Evolutionary conservation across 2,888 invertebrate species (phyloP), one percentile per base, ranked within the genome.

Genomic region (Trisateles emortualis): DNA sequence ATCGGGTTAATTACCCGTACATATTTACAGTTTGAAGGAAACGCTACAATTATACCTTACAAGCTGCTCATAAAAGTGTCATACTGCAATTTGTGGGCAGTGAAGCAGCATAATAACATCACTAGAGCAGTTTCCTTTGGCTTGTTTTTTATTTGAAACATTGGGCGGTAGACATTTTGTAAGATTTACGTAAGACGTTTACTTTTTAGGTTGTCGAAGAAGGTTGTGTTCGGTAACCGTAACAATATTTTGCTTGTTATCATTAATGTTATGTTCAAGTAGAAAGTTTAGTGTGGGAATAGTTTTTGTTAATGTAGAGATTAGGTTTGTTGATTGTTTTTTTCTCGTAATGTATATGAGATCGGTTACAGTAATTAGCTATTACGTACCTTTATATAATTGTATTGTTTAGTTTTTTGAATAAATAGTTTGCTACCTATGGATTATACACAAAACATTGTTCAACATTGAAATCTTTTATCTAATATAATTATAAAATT

Each of bases 81-180:
- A 50, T 44, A 48, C 22, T 24, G 36, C 59, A 60, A 72, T 73
- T 72, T 63, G 49, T 32, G 52, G 16, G 9, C 73, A 68, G 49
- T 63, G 53, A 61, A 62, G 57, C 73, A 48, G 47, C 35, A 42
- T 60, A 65, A 69, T 66, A 59, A 55, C 55, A 52, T 52, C 59
- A 52, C 10, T 40, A 40, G 49, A 51, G 40, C 35, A 38, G 40
- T 67, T 72, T 69, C 69, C 72, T 68, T 69, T 63, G 55, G 52
- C 47, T 53, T 59, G 8, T 71, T 68, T 70, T 63, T 69, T 60
- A 68, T 61, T 61, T 61, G 59, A 65, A 68, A 68, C 57, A 70
- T 48, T 57, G 53, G 61, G 60, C 49, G 63, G 16, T 45, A 19
- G 44, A 57, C 17, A 57, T 65, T 56, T 59, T 65, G 55, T 41